Evolutionary conservation across 2,888 invertebrate genomes (phyloP), one percentile per base, ranked within the genome.

Genomic region (Brachylomia viminalis): DNA sequence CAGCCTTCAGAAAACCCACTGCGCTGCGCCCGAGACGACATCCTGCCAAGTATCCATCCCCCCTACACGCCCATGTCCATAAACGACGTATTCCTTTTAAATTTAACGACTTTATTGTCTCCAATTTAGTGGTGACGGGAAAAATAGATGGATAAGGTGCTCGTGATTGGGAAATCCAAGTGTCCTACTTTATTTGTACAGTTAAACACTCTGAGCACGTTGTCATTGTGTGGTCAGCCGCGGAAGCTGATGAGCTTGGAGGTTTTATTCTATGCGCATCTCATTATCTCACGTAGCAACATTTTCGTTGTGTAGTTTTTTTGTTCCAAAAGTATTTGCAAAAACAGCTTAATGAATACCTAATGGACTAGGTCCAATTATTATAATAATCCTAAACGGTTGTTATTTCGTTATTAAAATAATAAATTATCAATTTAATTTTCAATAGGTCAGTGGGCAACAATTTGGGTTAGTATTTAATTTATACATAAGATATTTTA

Each of bases 1-100:
- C 95, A 96, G 96, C 96, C 96, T 96, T 96, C 96, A 95, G 96
- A 96, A 96, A 95, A 95, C 94, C 96, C 96, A 96, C 96, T 96
- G 96, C 93, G 93, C 88, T 87, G 88, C 88, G 93, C 90, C 91
- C 80, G 94, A 91, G 92, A 91, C 93, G 90, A 92, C 92, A 93
- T 95, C 96, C 96, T 95, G 95, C 90, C 91, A 89, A 88, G 88
- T 89, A 90, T 90, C 81, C 91, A 92, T 92, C 93, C 93, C 95
- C 92, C 95, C 92, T 90, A 88, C 86, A 75, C 79, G 79, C 83
- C 80, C 83, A 86, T 67, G 49, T 77, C 90, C 89, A 88, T 90
- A 90, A 85, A 87, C 86, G 83, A 88, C 84, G 64, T 79, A 78
- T 71, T 93, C 95, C 94, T 94, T 94, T 92, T 92, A 84, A 82